These are phyloP conservation scores for Cataglyphis cursor DNA, from an alignment of 2,888 invertebrate species.

Conservation along the genomic window DNA sequence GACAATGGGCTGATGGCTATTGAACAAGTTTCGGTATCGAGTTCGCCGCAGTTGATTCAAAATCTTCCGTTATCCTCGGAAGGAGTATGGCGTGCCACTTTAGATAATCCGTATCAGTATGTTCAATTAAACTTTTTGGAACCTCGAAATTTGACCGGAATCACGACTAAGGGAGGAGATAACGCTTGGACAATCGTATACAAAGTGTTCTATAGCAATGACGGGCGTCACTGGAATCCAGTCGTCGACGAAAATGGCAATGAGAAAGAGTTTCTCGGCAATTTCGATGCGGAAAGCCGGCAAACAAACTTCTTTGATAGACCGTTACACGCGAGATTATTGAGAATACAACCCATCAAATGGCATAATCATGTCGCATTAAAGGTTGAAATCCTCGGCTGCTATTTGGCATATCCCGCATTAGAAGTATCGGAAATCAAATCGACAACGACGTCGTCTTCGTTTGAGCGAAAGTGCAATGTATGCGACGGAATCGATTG, in stretches of 20 bases:
- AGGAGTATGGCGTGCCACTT: constrained; percentile 76
- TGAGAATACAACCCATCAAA: constrained; percentile 91
- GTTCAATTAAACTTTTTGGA: constrained; percentile 92
- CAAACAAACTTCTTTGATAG: constrained; percentile 90
- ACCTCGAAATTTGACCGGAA: constrained; percentile 92
- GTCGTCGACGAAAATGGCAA: constrained; percentile 88
- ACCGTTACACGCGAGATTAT: constrained; percentile 91
- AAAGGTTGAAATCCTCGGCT: constrained; percentile 93
- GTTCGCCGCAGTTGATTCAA: constrained; percentile 81
- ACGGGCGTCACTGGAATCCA: constrained; percentile 91
- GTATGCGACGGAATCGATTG: constrained; percentile 88
- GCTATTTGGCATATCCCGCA: constrained; percentile 90
- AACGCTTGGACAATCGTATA: constrained; percentile 93
- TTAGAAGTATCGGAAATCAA: background rate
- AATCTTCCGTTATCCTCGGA: constrained; percentile 73
- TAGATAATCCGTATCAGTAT: constrained; percentile 79
- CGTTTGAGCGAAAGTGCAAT: constrained; percentile 84
- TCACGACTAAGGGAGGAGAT: constrained; percentile 91
- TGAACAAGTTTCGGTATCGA: constrained; percentile 91
- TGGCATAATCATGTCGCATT: constrained; percentile 93
- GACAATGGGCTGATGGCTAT: constrained; percentile 89
- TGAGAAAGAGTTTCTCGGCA: constrained; percentile 90
- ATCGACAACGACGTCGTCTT: background rate
- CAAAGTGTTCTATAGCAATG: constrained; percentile 91
- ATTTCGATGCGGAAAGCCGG: constrained; percentile 90